phyloP scores from a whole-genome alignment of 1,140 invertebrate species.

The Lasioglossum baleicum region DNA sequence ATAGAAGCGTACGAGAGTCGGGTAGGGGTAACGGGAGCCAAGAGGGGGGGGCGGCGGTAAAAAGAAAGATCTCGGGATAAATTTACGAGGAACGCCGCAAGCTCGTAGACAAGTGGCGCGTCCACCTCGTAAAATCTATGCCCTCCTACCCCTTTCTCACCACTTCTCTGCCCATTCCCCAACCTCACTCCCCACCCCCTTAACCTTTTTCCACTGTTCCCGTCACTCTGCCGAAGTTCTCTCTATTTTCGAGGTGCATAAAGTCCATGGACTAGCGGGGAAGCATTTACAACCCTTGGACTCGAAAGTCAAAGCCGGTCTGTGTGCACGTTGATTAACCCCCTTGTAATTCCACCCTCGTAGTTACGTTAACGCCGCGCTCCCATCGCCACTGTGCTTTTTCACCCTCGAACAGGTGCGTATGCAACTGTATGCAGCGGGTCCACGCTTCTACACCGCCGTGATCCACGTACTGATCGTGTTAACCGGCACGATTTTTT shows the following conservation, averaged over 20 bases:
- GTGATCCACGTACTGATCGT: neutral
- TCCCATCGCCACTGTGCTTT: conserved; percentile 23
- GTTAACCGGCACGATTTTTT: conserved; percentile 39
- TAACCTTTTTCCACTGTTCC: no score
- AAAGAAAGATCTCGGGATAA: conserved; percentile 54
- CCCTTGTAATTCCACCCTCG: conserved; percentile 66
- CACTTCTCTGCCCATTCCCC: neutral
- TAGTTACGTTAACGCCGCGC: conserved; percentile 60
- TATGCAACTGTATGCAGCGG: neutral
- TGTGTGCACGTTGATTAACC: conserved; percentile 65
- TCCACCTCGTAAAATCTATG: conserved; percentile 60
- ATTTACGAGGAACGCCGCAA: conserved; percentile 59
- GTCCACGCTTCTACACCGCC: neutral
- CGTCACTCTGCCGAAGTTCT: conserved; percentile 10
- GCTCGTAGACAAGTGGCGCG: conserved; percentile 61
- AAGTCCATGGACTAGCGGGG: conserved; percentile 40
- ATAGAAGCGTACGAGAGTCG: neutral
- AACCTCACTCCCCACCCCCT: no score
- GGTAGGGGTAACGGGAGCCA: neutral
- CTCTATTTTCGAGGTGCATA: conserved; percentile 50
- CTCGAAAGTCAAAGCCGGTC: conserved; percentile 40
- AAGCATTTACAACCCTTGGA: conserved; percentile 49
- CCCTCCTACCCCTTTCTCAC: conserved; percentile 12
- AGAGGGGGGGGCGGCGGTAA: neutral
- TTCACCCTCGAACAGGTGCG: conserved; percentile 20